Conservation (phyloP, 2,113 vertebrate genomes). For the Laticauda colubrina region DNA sequence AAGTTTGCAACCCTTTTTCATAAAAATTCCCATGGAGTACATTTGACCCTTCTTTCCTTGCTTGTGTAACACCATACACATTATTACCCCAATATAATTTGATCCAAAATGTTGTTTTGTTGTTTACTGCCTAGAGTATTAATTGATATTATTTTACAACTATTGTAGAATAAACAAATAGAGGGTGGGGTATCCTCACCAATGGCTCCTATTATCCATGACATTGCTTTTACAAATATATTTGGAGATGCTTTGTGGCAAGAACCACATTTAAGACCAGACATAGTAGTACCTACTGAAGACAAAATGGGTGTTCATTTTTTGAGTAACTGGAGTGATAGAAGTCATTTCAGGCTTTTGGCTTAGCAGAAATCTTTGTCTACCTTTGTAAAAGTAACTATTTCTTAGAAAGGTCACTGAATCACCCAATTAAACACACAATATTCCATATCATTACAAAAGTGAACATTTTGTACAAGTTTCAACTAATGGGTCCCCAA, state of each 20-base stretch:
- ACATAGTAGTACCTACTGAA: neutral
- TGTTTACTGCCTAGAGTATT: neutral
- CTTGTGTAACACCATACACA: neutral
- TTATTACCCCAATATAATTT: neutral
- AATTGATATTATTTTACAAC: neutral
- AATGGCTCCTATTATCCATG: neutral
- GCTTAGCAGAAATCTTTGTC: too few species aligned
- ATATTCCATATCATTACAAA: too few species aligned
- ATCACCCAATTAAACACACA: neutral
- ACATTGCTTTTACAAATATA: neutral
- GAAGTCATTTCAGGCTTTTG: neutral
- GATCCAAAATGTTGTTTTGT: neutral
- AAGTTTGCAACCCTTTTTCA: neutral
- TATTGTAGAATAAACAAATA: neutral
- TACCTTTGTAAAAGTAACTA: neutral
- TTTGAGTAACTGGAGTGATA: neutral
- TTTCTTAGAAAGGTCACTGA: neutral
- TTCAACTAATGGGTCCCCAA: neutral
- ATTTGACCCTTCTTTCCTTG: neutral
- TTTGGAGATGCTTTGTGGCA: neutral
- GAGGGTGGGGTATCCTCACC: neutral
- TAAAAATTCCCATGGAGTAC: neutral
- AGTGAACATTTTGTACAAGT: neutral
- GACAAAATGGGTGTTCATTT: neutral
- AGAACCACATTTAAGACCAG: neutral